Conservation (phyloP, 2,888 invertebrate species). For the Erebia ligea region DNA sequence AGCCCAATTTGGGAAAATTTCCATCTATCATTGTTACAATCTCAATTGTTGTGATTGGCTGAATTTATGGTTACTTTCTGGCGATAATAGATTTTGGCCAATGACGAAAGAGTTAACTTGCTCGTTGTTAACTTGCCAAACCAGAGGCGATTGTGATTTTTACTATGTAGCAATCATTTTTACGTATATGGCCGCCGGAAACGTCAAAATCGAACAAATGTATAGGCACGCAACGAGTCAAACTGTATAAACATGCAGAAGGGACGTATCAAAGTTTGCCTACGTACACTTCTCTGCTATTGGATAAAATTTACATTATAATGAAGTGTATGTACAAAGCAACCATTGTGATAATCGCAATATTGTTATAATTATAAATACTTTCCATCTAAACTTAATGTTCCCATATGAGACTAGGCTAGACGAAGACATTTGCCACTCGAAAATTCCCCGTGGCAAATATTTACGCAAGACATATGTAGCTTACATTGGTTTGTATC, state of each 20-base stretch:
- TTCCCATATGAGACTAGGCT: neutral
- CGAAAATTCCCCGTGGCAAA: neutral
- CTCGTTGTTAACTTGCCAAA: neutral
- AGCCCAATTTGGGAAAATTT: too few species aligned
- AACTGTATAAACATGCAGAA: too few species aligned
- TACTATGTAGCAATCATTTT: too few species aligned
- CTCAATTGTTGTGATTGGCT: neutral
- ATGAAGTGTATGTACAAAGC: too few species aligned
- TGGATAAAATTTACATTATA: too few species aligned
- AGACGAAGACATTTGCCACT: neutral
- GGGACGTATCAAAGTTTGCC: too few species aligned
- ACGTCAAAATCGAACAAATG: too few species aligned
- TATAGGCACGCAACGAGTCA: too few species aligned
- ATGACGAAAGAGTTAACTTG: neutral
- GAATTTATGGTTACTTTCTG: neutral
- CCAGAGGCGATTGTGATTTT: neutral
- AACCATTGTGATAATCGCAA: too few species aligned
- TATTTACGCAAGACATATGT: neutral
- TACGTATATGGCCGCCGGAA: too few species aligned
- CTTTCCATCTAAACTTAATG: neutral
- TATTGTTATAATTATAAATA: neutral
- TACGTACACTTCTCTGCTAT: too few species aligned
- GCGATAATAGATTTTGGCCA: neutral
- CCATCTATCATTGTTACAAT: neutral
- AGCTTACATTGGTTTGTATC: conserved; percentile 54